A percentile compares a stretch with the other conserved stretches of the same genome.
phyloP scores from a whole-genome alignment of 2,113 vertebrate genomes.

The Cyanoderma ruficeps region DNA sequence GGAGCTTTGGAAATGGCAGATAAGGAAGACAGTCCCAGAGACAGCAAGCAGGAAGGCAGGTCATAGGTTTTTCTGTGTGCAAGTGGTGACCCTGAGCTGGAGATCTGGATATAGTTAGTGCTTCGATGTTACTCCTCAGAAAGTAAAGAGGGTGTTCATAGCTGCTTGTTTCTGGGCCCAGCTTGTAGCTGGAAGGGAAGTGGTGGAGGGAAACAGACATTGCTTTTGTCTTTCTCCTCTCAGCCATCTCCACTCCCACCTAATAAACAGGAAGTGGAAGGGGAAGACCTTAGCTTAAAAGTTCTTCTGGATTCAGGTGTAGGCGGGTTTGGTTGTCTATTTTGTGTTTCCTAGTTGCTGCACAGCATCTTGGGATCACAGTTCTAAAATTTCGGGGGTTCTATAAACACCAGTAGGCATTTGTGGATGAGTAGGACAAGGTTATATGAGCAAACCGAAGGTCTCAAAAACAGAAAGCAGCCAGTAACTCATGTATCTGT shows the following conservation, averaged over 20 bases:
- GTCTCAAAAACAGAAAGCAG: not conserved
- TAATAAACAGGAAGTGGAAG: not conserved
- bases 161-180: not conserved
- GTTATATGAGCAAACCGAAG: not conserved
- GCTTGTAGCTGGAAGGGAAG: not conserved
- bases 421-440: not conserved
- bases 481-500: not conserved
- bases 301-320: not conserved
- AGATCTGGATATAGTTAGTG: not conserved
- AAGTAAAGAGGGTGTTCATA: not conserved
- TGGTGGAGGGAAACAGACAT: not conserved
- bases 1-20: not conserved
- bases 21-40: not conserved
- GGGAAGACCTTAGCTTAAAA: not conserved
- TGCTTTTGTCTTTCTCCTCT: not conserved
- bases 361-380: not conserved
- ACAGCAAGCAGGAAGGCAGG: not conserved
- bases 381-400: not conserved
- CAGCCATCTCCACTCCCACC: not conserved
- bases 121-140: not conserved
- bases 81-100: not conserved
- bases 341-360: not conserved
- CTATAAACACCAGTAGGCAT: not conserved
- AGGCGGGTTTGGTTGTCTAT: not conserved
- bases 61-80: not conserved